phyloP scores from a whole-genome alignment of 1,140 invertebrate genomes.

The Reticulitermes speratus region DNA sequence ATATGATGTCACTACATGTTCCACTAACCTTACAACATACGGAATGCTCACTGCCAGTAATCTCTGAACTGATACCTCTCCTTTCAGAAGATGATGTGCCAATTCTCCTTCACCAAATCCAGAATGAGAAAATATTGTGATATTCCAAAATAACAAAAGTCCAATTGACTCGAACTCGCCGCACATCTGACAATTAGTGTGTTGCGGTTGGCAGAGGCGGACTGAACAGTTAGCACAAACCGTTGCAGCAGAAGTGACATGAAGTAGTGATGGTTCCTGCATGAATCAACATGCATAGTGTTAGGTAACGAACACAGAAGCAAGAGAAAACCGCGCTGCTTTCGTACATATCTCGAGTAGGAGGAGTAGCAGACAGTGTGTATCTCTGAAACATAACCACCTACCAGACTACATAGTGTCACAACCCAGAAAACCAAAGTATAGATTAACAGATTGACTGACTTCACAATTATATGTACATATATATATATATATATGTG shows the following conservation, averaged over 20 bases:
- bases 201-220: not conserved
- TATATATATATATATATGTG: no score
- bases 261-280: conserved; percentile 30
- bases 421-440: no score
- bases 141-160: not conserved
- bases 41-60: conserved; percentile 17
- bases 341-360: no score
- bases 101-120: conserved; percentile 31
- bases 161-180: not conserved
- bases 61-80: not conserved
- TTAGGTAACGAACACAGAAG: not conserved
- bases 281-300: not conserved
- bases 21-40: conserved; percentile 21
- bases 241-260: conserved; percentile 9
- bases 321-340: not conserved
- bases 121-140: not conserved
- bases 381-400: no score
- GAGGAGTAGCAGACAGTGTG: no score
- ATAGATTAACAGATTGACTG: no score
- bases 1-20: not conserved
- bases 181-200: not conserved
- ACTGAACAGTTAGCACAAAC: conserved; percentile 21
- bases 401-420: no score
- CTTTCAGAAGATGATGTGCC: conserved; percentile 26
- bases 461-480: no score